A percentile compares a stretch with the other conserved stretches of the same genome.
phyloP scores from a whole-genome alignment of 2,888 invertebrate species.

The Hermodice carunculata region DNA sequence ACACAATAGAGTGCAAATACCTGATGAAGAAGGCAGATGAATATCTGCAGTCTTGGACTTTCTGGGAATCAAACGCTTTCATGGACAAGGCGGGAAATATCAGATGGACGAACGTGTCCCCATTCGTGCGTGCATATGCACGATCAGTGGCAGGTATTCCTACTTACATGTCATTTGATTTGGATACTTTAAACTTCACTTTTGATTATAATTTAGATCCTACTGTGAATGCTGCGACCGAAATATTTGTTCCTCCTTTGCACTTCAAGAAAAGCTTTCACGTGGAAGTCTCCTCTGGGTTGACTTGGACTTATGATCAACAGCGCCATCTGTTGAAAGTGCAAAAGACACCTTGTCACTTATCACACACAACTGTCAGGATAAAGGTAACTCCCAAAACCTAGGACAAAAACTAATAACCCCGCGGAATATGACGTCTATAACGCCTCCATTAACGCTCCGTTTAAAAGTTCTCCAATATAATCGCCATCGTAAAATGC shows the following conservation, averaged over 20 bases:
- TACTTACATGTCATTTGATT: conserved; percentile 36
- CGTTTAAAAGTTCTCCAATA: too few species aligned
- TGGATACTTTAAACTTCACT: conserved; percentile 1
- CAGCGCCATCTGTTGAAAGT: too few species aligned
- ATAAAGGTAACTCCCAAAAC: too few species aligned
- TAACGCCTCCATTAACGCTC: too few species aligned
- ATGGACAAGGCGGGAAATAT: conserved; percentile 39
- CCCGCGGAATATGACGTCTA: too few species aligned
- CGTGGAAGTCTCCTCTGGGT: not conserved
- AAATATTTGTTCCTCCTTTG: conserved; percentile 45
- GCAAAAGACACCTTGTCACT: too few species aligned
- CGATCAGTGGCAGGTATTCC: conserved; percentile 48
- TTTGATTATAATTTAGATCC: conserved; percentile 32
- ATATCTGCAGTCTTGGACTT: conserved; percentile 54
- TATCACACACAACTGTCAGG: too few species aligned
- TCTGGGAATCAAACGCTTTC: conserved; percentile 55
- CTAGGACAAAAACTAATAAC: too few species aligned
- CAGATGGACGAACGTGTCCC: conserved; percentile 16
- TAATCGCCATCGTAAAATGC: too few species aligned
- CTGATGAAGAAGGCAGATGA: conserved; percentile 46
- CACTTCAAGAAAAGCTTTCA: conserved; percentile 39
- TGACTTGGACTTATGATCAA: not conserved
- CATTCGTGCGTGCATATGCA: conserved; percentile 45
- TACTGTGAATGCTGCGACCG: conserved; percentile 41
- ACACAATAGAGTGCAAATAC: conserved; percentile 45